Conservation (phyloP, 2,888 invertebrate species). For the Luperina testacea region DNA sequence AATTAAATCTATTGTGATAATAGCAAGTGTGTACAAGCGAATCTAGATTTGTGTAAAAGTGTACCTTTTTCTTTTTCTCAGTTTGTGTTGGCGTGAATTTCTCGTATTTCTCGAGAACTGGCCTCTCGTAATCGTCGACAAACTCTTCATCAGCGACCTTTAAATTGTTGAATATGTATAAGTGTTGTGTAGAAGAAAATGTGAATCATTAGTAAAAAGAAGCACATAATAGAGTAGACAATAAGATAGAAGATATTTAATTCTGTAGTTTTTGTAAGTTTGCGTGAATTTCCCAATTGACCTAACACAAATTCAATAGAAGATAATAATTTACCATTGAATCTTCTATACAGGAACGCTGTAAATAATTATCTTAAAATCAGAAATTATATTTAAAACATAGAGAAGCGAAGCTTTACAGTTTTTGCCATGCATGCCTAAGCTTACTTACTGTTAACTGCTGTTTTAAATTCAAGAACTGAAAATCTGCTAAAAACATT, state of each 20-base stretch:
- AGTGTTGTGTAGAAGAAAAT: slow-evolving; percentile 43
- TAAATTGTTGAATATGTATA: slow-evolving; percentile 70
- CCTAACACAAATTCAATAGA: slow-evolving; percentile 1
- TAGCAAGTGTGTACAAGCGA: slow-evolving; percentile 37
- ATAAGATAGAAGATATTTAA: not conserved
- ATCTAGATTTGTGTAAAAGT: slow-evolving; percentile 57
- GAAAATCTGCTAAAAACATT: slow-evolving; percentile 48
- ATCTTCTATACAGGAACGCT: slow-evolving; percentile 46
- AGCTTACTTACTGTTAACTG: slow-evolving; percentile 63
- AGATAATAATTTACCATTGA: slow-evolving; percentile 23
- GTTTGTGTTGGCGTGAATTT: slow-evolving; percentile 88
- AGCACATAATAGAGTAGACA: slow-evolving; percentile 35
- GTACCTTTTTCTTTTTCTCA: slow-evolving; percentile 89
- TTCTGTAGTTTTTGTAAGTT: slow-evolving; percentile 43
- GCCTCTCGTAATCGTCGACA: slow-evolving; percentile 93
- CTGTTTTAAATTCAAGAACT: slow-evolving; percentile 46
- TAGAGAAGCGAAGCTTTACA: slow-evolving; percentile 75
- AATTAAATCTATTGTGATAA: not conserved
- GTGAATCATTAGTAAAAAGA: slow-evolving; percentile 27
- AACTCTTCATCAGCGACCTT: slow-evolving; percentile 87
- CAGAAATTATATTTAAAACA: slow-evolving; percentile 54
- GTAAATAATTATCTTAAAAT: slow-evolving; percentile 25
- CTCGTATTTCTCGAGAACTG: slow-evolving; percentile 93
- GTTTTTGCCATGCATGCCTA: slow-evolving; percentile 73
- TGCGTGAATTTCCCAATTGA: slow-evolving; percentile 7